phyloP scores from a whole-genome alignment of 2,888 invertebrate species.

The Pachycephus smyrnensis region DNA sequence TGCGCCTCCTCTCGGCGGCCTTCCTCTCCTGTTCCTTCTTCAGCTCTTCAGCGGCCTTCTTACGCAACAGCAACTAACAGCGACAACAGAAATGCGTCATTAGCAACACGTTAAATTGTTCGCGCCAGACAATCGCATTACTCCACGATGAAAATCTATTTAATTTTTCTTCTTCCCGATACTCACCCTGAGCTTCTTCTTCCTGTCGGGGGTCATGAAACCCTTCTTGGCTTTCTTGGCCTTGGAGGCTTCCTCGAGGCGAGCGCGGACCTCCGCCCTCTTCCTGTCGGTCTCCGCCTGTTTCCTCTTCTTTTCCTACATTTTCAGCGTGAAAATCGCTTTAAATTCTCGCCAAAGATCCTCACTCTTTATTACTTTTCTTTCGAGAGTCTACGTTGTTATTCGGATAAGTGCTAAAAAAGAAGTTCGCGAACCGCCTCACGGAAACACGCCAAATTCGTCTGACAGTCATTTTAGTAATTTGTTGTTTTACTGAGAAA shows the following conservation, averaged over 20 bases:
- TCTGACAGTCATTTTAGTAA: too few species aligned
- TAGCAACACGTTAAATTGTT: neutral
- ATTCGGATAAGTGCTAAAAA: neutral
- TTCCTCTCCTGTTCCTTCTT: constrained; percentile 99
- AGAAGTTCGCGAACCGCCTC: too few species aligned
- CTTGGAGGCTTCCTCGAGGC: constrained; percentile 98
- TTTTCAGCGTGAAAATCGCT: constrained; percentile 33
- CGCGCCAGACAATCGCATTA: too few species aligned
- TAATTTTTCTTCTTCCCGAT: neutral
- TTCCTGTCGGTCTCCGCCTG: constrained; percentile 98
- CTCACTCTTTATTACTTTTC: constrained; percentile 4
- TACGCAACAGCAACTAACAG: constrained; percentile 94
- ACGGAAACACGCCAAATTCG: neutral
- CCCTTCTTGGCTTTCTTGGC: constrained; percentile 99
- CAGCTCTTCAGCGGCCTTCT: constrained; percentile 99
- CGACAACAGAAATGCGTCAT: neutral
- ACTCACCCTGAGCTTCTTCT: constrained; percentile 99
- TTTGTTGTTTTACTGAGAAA: too few species aligned
- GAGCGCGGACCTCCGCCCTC: constrained; percentile 98
- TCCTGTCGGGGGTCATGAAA: constrained; percentile 99
- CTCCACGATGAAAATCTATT: too few species aligned
- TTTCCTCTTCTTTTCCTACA: constrained; percentile 96
- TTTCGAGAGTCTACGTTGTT: neutral
- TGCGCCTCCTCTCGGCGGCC: constrained; percentile 97
- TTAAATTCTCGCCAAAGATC: neutral